phyloP scores from a whole-genome alignment of 2,797 vertebrate species.

The Sebastes variabilis region DNA sequence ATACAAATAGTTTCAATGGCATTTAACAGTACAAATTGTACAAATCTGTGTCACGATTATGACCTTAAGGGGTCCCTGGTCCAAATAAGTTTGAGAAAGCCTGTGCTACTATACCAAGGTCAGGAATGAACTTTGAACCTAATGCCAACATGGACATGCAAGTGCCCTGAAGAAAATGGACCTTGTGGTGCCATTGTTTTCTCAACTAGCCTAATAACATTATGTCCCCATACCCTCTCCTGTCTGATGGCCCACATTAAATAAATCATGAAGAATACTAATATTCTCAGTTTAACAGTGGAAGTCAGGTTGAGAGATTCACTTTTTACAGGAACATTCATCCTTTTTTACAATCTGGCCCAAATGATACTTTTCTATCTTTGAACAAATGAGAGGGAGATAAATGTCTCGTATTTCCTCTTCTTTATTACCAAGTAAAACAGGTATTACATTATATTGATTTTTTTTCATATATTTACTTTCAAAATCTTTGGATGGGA shows the following conservation, averaged over 20 bases:
- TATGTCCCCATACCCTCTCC: neutral
- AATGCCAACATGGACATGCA: neutral
- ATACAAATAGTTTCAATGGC: no score
- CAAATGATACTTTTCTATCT: neutral
- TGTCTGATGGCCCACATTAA: neutral
- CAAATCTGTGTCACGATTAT: no score
- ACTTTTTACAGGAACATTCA: neutral
- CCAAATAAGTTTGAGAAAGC: no score
- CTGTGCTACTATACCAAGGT: no score
- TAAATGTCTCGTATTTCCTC: conserved; percentile 66
- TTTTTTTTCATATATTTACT: conserved; percentile 82
- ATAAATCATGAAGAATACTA: neutral
- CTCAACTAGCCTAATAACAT: neutral
- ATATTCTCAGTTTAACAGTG: neutral
- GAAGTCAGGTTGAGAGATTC: neutral
- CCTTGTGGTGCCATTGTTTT: neutral
- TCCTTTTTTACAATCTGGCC: neutral
- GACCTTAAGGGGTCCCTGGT: no score
- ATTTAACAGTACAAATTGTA: accelerated
- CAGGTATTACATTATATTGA: conserved; percentile 84
- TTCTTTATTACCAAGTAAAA: conserved; percentile 90
- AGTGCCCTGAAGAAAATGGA: neutral
- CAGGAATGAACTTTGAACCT: no score
- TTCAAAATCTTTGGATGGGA: conserved; percentile 86
- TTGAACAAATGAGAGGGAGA: conserved; percentile 38